A percentile compares a stretch with the other conserved stretches of the same genome.
These are phyloP conservation scores for Montipora efflorescens DNA, from an alignment of 64 coral and sea anemone genomes.

Conservation along the genomic window DNA sequence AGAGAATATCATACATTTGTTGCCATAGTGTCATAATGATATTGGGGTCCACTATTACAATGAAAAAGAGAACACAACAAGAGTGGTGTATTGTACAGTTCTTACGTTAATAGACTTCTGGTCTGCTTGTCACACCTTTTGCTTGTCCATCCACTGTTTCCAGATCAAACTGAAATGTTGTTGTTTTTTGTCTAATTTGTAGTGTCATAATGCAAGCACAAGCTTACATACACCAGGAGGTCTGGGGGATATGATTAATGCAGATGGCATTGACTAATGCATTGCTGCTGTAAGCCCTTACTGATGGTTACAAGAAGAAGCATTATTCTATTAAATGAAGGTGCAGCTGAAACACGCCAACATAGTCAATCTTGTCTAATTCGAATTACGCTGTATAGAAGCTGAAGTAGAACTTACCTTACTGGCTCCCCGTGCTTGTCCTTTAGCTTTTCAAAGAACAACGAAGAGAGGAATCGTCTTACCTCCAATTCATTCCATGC, in stretches of 20 bases:
- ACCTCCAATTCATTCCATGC: conserved; percentile 1
- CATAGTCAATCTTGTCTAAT: neutral
- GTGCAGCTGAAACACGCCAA: neutral
- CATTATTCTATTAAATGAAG: neutral
- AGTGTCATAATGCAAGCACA: neutral
- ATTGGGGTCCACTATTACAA: neutral
- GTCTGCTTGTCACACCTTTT: neutral
- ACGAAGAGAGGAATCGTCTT: neutral
- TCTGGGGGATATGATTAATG: neutral
- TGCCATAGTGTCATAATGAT: neutral
- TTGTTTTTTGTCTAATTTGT: neutral
- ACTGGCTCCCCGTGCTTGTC: neutral
- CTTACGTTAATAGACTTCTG: neutral
- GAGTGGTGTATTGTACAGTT: neutral
- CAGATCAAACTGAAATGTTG: neutral
- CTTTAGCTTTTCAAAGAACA: conserved; percentile 7
- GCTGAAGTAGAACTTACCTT: conserved; percentile 7
- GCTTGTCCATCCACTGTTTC: conserved; percentile 2
- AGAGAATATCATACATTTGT: neutral
- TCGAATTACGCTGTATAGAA: neutral
- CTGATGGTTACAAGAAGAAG: neutral
- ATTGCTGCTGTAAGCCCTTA: neutral
- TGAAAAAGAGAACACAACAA: neutral
- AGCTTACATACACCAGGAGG: neutral
- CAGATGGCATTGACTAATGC: neutral